phyloP scores from a whole-genome alignment of 2,888 invertebrate genomes.

The Rotaria macrura region DNA sequence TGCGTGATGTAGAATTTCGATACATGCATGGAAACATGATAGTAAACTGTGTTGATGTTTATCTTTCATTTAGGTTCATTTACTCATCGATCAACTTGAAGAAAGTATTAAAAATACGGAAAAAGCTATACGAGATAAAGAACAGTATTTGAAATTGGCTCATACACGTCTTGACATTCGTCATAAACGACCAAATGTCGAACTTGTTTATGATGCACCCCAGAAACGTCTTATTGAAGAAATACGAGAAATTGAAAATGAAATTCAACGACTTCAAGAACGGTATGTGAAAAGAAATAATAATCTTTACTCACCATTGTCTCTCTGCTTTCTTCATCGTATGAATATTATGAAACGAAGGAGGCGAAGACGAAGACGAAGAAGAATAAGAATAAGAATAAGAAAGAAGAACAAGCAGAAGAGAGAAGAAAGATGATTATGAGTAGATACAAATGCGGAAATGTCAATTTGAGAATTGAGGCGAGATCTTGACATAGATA shows the following conservation, averaged over 20 bases:
- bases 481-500: not conserved
- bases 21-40: too few relatives aligned
- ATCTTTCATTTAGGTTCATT: not conserved
- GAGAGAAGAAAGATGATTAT: not conserved
- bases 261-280: slow-evolving; percentile 26
- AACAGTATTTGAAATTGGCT: slow-evolving; percentile 68
- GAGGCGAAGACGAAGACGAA: too few relatives aligned
- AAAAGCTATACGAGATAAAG: slow-evolving; percentile 69
- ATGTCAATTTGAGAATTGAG: not conserved
- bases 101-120: slow-evolving; percentile 65
- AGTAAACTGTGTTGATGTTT: not conserved
- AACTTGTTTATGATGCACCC: slow-evolving; percentile 67
- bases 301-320: not conserved
- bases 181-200: slow-evolving; percentile 67
- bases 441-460: not conserved
- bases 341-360: not conserved
- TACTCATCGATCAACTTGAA: slow-evolving; percentile 48
- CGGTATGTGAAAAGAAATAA: not conserved
- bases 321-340: not conserved
- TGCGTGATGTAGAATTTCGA: slow-evolving; percentile 58
- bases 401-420: too few relatives aligned
- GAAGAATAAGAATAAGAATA: too few relatives aligned
- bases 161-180: slow-evolving; percentile 72
- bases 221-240: slow-evolving; percentile 43
- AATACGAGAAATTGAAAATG: slow-evolving; percentile 36